phyloP scores from a whole-genome alignment of 30 jellyfish, hydroid and myxozoan genomes.

The Cassiopea xamachana region DNA sequence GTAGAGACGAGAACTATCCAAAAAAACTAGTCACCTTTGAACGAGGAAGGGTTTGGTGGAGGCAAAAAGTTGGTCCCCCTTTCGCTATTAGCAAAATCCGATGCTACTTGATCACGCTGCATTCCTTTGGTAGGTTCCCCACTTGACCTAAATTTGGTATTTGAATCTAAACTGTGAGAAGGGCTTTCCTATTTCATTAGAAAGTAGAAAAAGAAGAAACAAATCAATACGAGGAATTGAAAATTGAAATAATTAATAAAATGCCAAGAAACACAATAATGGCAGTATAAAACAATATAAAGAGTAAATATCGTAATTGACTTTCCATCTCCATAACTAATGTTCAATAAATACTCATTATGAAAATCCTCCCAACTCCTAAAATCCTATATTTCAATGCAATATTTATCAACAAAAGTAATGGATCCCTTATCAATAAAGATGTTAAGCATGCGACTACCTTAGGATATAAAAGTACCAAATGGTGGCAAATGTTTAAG shows the following conservation, averaged over 20 bases:
- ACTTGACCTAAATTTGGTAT: constrained; percentile 80
- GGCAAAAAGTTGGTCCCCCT: constrained; percentile 10
- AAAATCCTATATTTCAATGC: too few species aligned
- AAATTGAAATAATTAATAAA: background rate
- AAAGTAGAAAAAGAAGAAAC: constrained; percentile 59
- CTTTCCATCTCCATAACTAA: background rate
- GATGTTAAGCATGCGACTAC: too few species aligned
- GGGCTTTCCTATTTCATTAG: constrained; percentile 82
- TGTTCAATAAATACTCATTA: too few species aligned
- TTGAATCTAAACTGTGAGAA: constrained; percentile 88
- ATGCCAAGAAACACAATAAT: background rate
- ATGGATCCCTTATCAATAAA: too few species aligned
- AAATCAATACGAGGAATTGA: constrained; percentile 46
- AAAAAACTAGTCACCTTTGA: background rate
- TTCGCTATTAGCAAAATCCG: constrained; percentile 4
- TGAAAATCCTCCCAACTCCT: too few species aligned
- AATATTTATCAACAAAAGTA: too few species aligned
- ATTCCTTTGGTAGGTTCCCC: constrained; percentile 53
- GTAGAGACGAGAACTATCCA: background rate
- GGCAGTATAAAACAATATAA: background rate
- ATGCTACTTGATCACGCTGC: constrained; percentile 35
- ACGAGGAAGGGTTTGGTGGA: constrained; percentile 3
- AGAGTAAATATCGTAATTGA: background rate
- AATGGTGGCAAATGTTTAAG: too few species aligned
- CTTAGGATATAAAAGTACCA: too few species aligned